Evolutionary conservation across 53 echinoderm and acorn worm species (phyloP).

Genomic region (Stichopus horrens): DNA sequence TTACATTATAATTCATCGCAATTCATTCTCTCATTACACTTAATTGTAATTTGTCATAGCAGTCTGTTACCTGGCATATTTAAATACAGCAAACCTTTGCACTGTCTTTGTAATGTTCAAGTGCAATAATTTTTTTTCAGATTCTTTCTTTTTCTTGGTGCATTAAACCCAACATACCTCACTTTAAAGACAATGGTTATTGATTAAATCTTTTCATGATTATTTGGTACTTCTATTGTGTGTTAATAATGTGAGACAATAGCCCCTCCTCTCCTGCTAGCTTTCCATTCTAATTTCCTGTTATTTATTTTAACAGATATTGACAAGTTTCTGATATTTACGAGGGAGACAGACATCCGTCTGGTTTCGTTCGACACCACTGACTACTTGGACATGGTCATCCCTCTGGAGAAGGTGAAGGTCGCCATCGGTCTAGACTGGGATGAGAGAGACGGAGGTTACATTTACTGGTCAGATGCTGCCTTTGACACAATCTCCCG

Average conservation of each 20-base stretch:
- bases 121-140: too few relatives aligned
- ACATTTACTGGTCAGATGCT: constrained; percentile 86
- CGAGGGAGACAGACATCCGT: constrained; percentile 71
- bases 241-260: not conserved
- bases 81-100: too few relatives aligned
- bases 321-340: constrained; percentile 70
- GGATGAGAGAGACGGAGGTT: constrained; percentile 64
- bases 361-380: constrained; percentile 86
- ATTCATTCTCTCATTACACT: too few relatives aligned
- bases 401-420: constrained; percentile 68
- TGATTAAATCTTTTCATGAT: too few relatives aligned
- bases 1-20: too few relatives aligned
- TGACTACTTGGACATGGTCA: constrained; percentile 71
- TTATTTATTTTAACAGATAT: constrained; percentile 57
- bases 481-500: constrained; percentile 71
- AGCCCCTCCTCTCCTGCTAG: not conserved
- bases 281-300: not conserved
- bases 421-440: constrained; percentile 91
- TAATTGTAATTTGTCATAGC: too few relatives aligned
- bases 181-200: too few relatives aligned
- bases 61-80: too few relatives aligned
- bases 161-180: too few relatives aligned
- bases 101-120: too few relatives aligned
- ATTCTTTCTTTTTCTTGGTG: too few relatives aligned
- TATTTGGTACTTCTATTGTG: too few relatives aligned